phyloP scores from a whole-genome alignment of 2,113 vertebrate species.

The Cyprinodon tularosa region DNA sequence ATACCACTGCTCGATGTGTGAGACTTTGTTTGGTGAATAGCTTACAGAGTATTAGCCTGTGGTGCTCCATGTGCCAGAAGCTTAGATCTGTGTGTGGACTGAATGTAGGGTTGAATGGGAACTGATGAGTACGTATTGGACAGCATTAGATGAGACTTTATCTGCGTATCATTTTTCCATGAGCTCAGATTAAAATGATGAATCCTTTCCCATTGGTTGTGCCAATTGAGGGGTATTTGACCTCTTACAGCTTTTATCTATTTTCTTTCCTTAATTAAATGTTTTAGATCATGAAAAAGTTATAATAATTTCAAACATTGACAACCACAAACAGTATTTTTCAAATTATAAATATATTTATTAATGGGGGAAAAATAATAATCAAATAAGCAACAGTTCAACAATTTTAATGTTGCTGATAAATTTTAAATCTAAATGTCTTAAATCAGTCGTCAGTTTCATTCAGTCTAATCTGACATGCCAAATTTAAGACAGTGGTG shows the following conservation, averaged over 20 bases:
- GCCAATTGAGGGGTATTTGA: slow-evolving; percentile 1
- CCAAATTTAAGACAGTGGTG: too few species aligned
- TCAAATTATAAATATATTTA: not conserved
- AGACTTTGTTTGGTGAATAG: slow-evolving; percentile 57
- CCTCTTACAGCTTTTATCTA: not conserved
- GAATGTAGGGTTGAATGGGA: slow-evolving; percentile 69
- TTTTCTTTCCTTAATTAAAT: not conserved
- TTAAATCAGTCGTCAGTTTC: too few species aligned
- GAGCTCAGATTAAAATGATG: slow-evolving; percentile 60
- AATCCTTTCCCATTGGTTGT: slow-evolving; percentile 29
- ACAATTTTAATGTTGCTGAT: too few species aligned
- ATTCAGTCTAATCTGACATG: too few species aligned
- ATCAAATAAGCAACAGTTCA: too few species aligned
- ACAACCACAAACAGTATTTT: not conserved
- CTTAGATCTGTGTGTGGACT: slow-evolving; percentile 59
- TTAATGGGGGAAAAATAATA: not conserved
- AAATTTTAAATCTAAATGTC: too few species aligned
- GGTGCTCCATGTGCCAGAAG: slow-evolving; percentile 63
- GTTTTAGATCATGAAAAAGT: not conserved
- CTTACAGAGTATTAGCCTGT: slow-evolving; percentile 70
- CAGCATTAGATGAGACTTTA: slow-evolving; percentile 62
- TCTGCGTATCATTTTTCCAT: slow-evolving; percentile 54
- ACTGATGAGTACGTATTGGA: slow-evolving; percentile 70
- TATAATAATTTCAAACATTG: not conserved
- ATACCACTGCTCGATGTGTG: slow-evolving; percentile 58